These are phyloP conservation scores for Saccostrea echinata DNA, from an alignment of 1,140 invertebrate species.

Conservation along the genomic window DNA sequence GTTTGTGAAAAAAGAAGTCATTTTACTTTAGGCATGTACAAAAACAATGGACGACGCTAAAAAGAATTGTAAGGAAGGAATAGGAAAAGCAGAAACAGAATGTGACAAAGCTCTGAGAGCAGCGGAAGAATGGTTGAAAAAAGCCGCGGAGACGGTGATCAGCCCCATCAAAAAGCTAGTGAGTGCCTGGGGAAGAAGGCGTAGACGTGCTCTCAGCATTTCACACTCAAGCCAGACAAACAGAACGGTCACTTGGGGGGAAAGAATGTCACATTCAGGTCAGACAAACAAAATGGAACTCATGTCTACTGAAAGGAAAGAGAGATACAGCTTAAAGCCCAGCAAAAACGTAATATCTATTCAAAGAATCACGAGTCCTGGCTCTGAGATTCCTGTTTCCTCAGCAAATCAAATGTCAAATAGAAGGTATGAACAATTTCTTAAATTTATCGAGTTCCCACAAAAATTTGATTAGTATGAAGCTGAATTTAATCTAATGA, in stretches of 20 bases:
- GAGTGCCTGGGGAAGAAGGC: neutral
- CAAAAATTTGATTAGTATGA: too few species aligned
- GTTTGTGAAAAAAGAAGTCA: too few species aligned
- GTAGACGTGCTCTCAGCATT: neutral
- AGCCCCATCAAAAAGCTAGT: neutral
- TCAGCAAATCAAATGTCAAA: neutral
- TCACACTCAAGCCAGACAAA: neutral
- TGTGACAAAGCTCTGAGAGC: conserved; percentile 5
- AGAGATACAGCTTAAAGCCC: neutral
- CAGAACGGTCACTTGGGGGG: neutral
- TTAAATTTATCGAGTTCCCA: too few species aligned
- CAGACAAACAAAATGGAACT: too few species aligned
- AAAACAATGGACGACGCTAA: conserved; percentile 15
- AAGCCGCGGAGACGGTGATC: neutral
- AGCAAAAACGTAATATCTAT: neutral
- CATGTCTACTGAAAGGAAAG: neutral
- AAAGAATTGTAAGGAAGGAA: neutral
- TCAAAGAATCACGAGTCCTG: neutral
- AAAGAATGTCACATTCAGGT: too few species aligned
- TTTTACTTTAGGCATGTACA: conserved; percentile 33
- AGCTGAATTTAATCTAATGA: too few species aligned
- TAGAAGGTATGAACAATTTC: too few species aligned
- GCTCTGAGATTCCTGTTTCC: neutral
- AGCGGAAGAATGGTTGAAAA: neutral
- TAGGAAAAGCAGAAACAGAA: conserved; percentile 18